phyloP scores from a whole-genome alignment of 1,140 invertebrate species.

The Apis laboriosa region DNA sequence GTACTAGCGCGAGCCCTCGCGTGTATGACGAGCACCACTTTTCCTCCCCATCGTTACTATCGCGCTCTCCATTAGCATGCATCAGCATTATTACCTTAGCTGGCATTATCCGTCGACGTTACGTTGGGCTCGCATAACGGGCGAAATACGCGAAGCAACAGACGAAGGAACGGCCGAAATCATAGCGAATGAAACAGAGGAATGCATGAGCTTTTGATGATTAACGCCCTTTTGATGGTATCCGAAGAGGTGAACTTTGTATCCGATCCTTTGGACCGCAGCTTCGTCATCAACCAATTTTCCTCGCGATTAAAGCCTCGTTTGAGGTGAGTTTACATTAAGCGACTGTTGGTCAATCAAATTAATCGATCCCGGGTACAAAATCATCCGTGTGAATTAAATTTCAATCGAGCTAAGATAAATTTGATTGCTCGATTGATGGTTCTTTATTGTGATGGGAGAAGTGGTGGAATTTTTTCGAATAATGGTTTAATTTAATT shows the following conservation, averaged over 20 bases:
- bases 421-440: too few relatives aligned
- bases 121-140: slow-evolving; percentile 2
- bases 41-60: slow-evolving; percentile 37
- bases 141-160: slow-evolving; percentile 20
- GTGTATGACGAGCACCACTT: slow-evolving; percentile 36
- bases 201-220: slow-evolving; percentile 4
- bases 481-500: too few relatives aligned
- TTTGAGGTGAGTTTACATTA: too few relatives aligned
- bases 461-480: too few relatives aligned
- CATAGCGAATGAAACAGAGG: background rate
- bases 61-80: slow-evolving; percentile 48
- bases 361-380: too few relatives aligned
- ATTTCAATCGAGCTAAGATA: too few relatives aligned
- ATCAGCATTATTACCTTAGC: slow-evolving; percentile 51
- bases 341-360: too few relatives aligned
- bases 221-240: background rate
- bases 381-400: too few relatives aligned
- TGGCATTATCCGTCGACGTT: slow-evolving; percentile 30
- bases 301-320: background rate
- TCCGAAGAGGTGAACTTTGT: too few relatives aligned
- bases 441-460: too few relatives aligned
- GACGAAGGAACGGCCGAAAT: slow-evolving; percentile 28
- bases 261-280: background rate
- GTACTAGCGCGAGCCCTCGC: background rate
- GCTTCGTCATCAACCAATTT: background rate